Percentiles rank a stretch among this genome's conserved stretches.
These are phyloP conservation scores for Rhingia rostrata DNA, from an alignment of 2,888 invertebrate genomes.

Conservation along the genomic window DNA sequence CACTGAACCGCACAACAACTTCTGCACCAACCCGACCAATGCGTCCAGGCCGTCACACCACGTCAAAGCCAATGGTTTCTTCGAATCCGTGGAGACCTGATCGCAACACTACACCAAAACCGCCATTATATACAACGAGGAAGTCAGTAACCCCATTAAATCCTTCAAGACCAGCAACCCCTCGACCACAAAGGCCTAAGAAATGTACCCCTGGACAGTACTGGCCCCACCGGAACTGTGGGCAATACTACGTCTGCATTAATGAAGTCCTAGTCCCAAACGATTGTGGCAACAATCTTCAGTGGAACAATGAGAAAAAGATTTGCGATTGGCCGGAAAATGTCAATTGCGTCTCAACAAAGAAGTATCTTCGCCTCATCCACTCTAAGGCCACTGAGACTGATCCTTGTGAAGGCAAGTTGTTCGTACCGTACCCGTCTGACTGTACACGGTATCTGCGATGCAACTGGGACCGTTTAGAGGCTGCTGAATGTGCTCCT, in stretches of 20 bases:
- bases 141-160: conserved; percentile 79
- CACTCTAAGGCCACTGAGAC: conserved; percentile 81
- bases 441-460: conserved; percentile 90
- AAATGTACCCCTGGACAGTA: conserved; percentile 89
- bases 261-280: conserved; percentile 88
- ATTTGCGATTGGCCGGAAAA: conserved; percentile 91
- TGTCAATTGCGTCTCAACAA: conserved; percentile 85
- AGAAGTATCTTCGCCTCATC: conserved; percentile 79
- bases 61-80: no score
- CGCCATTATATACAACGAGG: conserved; percentile 80
- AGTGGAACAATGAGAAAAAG: conserved; percentile 87
- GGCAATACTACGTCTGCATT: conserved; percentile 90
- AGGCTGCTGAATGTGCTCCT: conserved; percentile 88
- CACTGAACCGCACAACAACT: conserved; percentile 78
- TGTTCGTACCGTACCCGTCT: conserved; percentile 86
- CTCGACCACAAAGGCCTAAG: conserved; percentile 59
- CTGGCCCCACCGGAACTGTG: conserved; percentile 89
- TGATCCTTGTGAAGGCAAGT: conserved; percentile 86
- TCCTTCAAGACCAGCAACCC: conserved; percentile 75
- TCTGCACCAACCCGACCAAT: conserved; percentile 76
- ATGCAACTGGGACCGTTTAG: conserved; percentile 91
- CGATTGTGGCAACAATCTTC: conserved; percentile 89
- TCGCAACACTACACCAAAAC: conserved; percentile 79
- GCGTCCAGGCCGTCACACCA: not conserved
- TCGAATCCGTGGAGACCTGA: no score